A percentile compares a stretch with the other conserved stretches of the same genome.
phyloP scores from a whole-genome alignment of 1,140 invertebrate species.

The Apis laboriosa region DNA sequence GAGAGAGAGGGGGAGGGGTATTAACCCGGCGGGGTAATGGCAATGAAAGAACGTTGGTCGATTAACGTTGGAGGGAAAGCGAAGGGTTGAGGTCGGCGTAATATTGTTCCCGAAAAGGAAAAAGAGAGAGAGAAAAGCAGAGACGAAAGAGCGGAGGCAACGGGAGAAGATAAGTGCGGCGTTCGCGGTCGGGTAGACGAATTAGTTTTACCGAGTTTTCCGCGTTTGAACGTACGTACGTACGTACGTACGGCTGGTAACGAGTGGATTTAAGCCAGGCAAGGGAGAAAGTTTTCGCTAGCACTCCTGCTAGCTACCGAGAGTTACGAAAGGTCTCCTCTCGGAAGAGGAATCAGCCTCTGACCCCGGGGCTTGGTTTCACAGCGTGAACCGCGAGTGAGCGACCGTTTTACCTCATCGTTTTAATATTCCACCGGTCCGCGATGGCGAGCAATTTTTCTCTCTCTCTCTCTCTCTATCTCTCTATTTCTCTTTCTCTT shows the following conservation, averaged over 20 bases:
- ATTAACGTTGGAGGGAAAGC: no score
- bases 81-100: neutral
- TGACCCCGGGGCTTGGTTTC: conserved; percentile 9
- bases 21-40: neutral
- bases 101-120: conserved; percentile 2
- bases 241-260: conserved; percentile 10
- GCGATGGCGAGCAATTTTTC: neutral
- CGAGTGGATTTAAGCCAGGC: conserved; percentile 50
- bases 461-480: no score
- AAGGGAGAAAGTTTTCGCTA: conserved; percentile 32
- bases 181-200: conserved; percentile 47
- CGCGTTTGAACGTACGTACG: conserved; percentile 28
- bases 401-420: conserved; percentile 6
- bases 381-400: neutral
- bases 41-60: neutral
- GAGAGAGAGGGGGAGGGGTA: no score
- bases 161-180: conserved; percentile 22
- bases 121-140: neutral
- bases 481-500: neutral
- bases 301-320: conserved; percentile 1
- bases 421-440: conserved; percentile 50
- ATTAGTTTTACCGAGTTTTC: conserved; percentile 47
- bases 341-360: conserved; percentile 12
- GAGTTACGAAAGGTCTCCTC: conserved; percentile 15
- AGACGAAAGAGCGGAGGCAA: neutral